Evolutionary conservation across 2,888 invertebrate species (phyloP).

Genomic region (Limenitis camilla): DNA sequence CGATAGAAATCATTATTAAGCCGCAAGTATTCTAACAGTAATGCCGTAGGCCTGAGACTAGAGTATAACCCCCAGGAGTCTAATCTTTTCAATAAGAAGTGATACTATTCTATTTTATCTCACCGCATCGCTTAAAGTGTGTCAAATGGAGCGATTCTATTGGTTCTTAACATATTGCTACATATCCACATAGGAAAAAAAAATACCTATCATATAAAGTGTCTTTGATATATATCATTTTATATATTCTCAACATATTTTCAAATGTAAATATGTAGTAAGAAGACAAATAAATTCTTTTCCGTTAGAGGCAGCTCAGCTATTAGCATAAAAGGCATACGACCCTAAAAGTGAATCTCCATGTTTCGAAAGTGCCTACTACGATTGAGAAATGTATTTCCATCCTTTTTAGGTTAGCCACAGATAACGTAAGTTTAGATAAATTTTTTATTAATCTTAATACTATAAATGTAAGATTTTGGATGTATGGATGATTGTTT

Average conservation of each 20-base stretch:
- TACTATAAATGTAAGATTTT: background rate
- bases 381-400: conserved; percentile 11
- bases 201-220: background rate
- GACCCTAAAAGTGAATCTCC: conserved; percentile 14
- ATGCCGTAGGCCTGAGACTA: too few relatives aligned
- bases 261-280: conserved; percentile 8
- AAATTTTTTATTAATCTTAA: background rate
- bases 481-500: too few relatives aligned
- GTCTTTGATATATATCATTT: background rate
- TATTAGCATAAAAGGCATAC: conserved; percentile 19
- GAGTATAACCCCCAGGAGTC: too few relatives aligned
- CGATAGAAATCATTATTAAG: too few relatives aligned
- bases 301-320: conserved; percentile 2
- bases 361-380: conserved; percentile 2
- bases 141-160: too few relatives aligned
- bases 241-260: background rate
- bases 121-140: too few relatives aligned
- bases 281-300: conserved; percentile 10
- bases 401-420: background rate
- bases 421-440: background rate
- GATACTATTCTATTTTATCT: too few relatives aligned
- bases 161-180: too few relatives aligned
- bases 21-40: too few relatives aligned
- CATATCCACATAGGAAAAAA: too few relatives aligned
- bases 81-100: too few relatives aligned